Percentiles rank a stretch among this genome's conserved stretches.
Conservation (phyloP, 2,797 vertebrate genomes). For the Aselliscus stoliczkanus region DNA sequence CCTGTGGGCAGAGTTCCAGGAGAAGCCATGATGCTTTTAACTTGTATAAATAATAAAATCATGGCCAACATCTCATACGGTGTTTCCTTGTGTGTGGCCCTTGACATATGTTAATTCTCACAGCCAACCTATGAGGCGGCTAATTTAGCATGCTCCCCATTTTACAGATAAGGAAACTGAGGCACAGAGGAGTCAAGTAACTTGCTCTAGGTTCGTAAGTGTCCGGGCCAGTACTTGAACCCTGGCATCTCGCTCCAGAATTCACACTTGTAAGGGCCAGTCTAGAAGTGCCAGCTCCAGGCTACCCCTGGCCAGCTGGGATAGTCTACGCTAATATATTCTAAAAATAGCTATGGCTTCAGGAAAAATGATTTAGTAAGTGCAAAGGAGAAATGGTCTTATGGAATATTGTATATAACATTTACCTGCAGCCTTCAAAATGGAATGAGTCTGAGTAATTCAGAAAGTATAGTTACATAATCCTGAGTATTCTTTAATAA, state of each 20-base stretch:
- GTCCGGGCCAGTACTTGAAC: not conserved
- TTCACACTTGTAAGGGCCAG: accelerated
- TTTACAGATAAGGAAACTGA: not conserved
- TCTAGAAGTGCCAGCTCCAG: not conserved
- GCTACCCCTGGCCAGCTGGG: not conserved
- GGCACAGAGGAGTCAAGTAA: not conserved
- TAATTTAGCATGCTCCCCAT: not conserved
- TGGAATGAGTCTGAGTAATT: not conserved
- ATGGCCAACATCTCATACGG: too few relatives aligned
- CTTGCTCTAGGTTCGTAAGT: not conserved
- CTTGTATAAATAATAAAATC: too few relatives aligned
- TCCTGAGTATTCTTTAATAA: not conserved
- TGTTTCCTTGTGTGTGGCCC: accelerated
- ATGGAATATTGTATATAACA: not conserved
- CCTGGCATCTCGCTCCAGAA: not conserved
- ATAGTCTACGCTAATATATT: not conserved
- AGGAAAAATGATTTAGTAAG: not conserved
- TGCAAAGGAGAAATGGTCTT: not conserved
- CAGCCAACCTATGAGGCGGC: not conserved
- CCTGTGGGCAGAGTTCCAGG: accelerated
- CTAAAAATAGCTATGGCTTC: not conserved
- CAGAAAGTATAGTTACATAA: not conserved
- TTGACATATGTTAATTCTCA: not conserved
- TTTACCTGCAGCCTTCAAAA: not conserved
- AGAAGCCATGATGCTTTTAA: not conserved